Base-by-base conservation (phyloP, 2,888 invertebrate genomes). In the Parnassius smintheus region DNA sequence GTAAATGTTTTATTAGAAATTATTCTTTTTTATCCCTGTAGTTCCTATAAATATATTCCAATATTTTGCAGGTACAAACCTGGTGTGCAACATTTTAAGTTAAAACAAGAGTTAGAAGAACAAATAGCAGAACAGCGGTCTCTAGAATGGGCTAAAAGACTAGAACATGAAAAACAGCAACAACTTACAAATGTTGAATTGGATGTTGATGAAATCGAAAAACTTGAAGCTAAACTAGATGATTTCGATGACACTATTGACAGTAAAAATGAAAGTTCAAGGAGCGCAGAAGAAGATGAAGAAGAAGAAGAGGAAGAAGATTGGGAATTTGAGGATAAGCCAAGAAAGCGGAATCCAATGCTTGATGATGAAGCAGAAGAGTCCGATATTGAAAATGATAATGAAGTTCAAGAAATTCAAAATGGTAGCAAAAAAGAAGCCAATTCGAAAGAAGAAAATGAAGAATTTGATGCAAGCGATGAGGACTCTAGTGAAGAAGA, bases 101-200 rank as follows among this genome's bases (percentile, higher is more conserved):
- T 98, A 59, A 95, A 95, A 76, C 93, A 94, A 65, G 94, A 95
- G 66, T 88, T 98, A 2, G 93, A 95, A 74, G 89, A 93, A 12
- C 91, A 95, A 82, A 97, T 98, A 75, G 94, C 94, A 2, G 92
- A 93, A 67, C 95, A 94, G 73, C 90, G 96, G 57, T 93, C 94
- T 49, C 91, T 95, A 64, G 94, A 96, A 70, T 94, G 96, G 94
- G 92, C 93, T 61, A 93, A 94, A 72, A 93, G 94, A 57, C 85
- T 93, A 42, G 93, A 95, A 71, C 82, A 85, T 51, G 90, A 87
- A 60, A 87, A 83, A 64, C 80, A 83, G 66, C 81, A 87, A 11
- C 91, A 93, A 61, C 79, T 84, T 58, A 72, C 77, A 66, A 81
- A 78, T 11, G 87, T 92, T 51, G 75, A 72, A 12, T 83, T 81